A percentile compares a stretch with the other conserved stretches of the same genome.
phyloP scores from a whole-genome alignment of 2,113 vertebrate genomes.

The Callopanchax toddi region DNA sequence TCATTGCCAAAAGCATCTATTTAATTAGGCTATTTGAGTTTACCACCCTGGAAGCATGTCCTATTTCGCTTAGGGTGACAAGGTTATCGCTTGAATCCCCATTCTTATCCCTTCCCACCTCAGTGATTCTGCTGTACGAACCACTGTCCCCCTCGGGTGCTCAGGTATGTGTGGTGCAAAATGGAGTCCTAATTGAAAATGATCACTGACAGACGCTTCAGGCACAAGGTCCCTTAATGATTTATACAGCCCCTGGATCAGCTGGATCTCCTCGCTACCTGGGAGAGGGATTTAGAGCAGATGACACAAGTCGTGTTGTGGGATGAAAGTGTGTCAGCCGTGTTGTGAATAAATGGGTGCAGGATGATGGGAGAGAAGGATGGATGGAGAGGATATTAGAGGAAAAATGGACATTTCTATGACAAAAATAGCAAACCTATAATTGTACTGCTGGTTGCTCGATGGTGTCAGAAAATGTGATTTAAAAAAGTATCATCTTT shows the following conservation, averaged over 20 bases:
- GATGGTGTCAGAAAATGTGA: too few species aligned
- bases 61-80: slow-evolving; percentile 28
- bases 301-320: slow-evolving; percentile 53
- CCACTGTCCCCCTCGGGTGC: slow-evolving; percentile 36
- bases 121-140: slow-evolving; percentile 46
- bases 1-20: slow-evolving; percentile 29
- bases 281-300: slow-evolving; percentile 52
- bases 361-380: neutral
- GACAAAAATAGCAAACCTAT: too few species aligned
- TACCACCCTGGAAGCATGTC: slow-evolving; percentile 43
- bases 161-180: slow-evolving; percentile 53
- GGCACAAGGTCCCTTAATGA: slow-evolving; percentile 67
- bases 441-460: too few species aligned
- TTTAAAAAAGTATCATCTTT: too few species aligned
- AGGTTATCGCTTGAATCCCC: slow-evolving; percentile 51
- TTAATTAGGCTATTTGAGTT: slow-evolving; percentile 57
- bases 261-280: slow-evolving; percentile 20
- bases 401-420: too few species aligned
- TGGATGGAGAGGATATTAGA: too few species aligned
- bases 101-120: slow-evolving; percentile 47
- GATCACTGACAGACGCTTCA: slow-evolving; percentile 68
- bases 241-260: slow-evolving; percentile 55
- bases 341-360: slow-evolving; percentile 34
- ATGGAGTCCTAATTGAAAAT: slow-evolving; percentile 73
- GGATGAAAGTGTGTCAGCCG: slow-evolving; percentile 43